Base-by-base conservation (phyloP, 2,797 vertebrate genomes). In the Hippopotamyrus pictus region DNA sequence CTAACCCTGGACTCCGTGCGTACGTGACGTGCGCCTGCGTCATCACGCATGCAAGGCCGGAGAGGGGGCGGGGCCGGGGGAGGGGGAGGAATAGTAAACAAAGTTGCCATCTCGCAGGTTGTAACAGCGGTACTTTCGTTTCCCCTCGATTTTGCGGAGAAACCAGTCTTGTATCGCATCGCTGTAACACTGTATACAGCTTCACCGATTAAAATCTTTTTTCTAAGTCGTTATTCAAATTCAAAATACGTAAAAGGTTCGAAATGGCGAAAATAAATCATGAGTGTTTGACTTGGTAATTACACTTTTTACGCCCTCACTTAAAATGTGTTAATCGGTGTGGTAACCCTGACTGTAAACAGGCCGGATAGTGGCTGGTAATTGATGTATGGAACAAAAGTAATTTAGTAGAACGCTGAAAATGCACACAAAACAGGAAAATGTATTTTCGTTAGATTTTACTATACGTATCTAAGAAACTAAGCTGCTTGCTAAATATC, bases 1-100 rank as follows among this genome's bases (percentile, higher is more conserved):
- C 92, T 92, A 93, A 92, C 93, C 93, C 92, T 73, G 92, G 91
- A 91, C 89, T 50, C 83, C 59, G 93, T 92, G 4, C 48, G 93
- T 92, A 3, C 48, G 93, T 93, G 89, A 84, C 90, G 90, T 89
- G 50, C 44, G 1, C 14, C 4, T 87, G 50, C 69, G 94, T 95
- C 94, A 94, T 50, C 3, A 84, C 95, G 95, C 95, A 95, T 91
- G 62, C 37, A n/a, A 69, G 7, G 4, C 5, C 33, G n/a, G 11
- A 25, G 19, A 4, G 86, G 84, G 19, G 37, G 29, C 6, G 88
- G 84, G 91, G 89, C 93, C 29, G 62, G 11, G 59, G 92, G 86
- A 92, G 93, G 90, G 91, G 90, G 29, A 65, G 53, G 48, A 59
- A 88, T 92, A 93, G 94, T 95, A 94, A 95, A 96, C 94, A 95